Evolutionary conservation across 2,797 vertebrate species (phyloP).

Genomic region (Chiroxiphia lanceolata): DNA sequence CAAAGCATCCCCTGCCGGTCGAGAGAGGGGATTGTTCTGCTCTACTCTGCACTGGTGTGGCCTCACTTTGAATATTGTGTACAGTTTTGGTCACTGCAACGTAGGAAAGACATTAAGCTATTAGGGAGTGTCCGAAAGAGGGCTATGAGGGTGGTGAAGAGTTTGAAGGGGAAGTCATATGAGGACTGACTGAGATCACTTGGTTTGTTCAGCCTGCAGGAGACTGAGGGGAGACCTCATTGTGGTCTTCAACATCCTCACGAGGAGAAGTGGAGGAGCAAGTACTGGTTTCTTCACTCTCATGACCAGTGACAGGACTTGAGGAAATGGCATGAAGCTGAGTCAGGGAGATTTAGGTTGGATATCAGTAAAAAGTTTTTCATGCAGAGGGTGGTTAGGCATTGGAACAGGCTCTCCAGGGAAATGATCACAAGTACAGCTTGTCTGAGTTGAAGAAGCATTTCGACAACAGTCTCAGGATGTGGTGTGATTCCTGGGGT

Average conservation of each 20-base stretch:
- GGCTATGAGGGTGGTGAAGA: background rate
- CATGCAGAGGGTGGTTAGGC: background rate
- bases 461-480: background rate
- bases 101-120: background rate
- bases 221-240: background rate
- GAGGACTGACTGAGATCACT: background rate
- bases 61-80: fast-evolving
- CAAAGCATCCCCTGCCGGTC: fast-evolving
- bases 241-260: fast-evolving
- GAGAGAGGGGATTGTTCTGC: background rate
- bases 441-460: background rate
- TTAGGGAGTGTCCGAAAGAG: background rate
- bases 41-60: fast-evolving
- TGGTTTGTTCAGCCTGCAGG: background rate
- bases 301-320: background rate
- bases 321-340: background rate
- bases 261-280: background rate
- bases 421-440: background rate
- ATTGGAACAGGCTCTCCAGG: background rate
- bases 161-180: background rate
- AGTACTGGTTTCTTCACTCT: background rate
- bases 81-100: background rate
- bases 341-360: background rate
- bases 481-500: too few species aligned
- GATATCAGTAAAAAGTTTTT: background rate